These are phyloP conservation scores for Xanthorhoe designata DNA, from an alignment of 2,888 invertebrate species.

Conservation along the genomic window DNA sequence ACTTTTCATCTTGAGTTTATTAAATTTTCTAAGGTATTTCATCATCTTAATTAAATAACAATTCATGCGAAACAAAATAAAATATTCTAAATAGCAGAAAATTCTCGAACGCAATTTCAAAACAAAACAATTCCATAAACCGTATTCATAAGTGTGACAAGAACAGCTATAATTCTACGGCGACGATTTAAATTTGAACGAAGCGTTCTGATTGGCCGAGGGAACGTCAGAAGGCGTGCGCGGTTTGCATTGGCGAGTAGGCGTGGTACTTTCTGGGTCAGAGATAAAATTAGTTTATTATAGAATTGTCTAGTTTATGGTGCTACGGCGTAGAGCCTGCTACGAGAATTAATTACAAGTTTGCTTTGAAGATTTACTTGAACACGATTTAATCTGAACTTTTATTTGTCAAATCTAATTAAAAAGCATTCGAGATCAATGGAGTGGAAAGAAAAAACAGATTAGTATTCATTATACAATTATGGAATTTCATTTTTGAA, in stretches of 20 bases:
- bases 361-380: neutral
- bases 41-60: neutral
- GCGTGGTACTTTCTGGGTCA: constrained; percentile 68
- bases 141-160: constrained; percentile 60
- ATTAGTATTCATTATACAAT: too few relatives aligned
- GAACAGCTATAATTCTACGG: constrained; percentile 67
- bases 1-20: too few relatives aligned
- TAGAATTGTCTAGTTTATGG: constrained; percentile 61
- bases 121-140: constrained; percentile 37
- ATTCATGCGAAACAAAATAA: neutral
- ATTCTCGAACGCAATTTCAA: constrained; percentile 24
- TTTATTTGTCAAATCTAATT: too few relatives aligned
- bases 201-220: constrained; percentile 77
- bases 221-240: constrained; percentile 65
- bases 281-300: constrained; percentile 65
- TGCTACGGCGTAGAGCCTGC: constrained; percentile 60
- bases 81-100: neutral
- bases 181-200: constrained; percentile 70
- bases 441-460: too few relatives aligned
- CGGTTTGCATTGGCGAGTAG: constrained; percentile 65
- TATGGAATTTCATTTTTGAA: too few relatives aligned
- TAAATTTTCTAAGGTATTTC: neutral
- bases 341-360: constrained; percentile 39
- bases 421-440: too few relatives aligned
- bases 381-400: neutral